Evolutionary conservation across 2,888 invertebrate species (phyloP), one percentile per base, ranked within the genome.

Genomic region (Microdon myrmicae): DNA sequence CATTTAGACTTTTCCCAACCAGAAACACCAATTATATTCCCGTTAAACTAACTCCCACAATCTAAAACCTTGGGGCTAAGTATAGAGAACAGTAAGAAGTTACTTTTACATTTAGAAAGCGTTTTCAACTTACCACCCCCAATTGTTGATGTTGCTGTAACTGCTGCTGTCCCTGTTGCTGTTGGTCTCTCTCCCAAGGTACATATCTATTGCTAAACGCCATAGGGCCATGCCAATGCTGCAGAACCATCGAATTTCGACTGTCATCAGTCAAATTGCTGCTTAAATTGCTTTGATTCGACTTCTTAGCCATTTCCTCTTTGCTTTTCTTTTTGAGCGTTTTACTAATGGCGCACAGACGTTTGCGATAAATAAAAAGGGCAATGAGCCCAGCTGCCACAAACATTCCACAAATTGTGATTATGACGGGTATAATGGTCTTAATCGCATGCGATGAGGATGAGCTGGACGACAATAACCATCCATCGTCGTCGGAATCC

Each of bases 201-300:
- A 92, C 92, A 78, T 93, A 93, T 68, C 92, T 84, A 81, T 92
- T 93, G 73, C 86, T 88, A 75, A 87, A 87, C 5, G 90, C 90
- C 68, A 88, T 85, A 7, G 90, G 90, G 9, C 90, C 89, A 64
- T 88, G 84, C 92, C 92, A 92, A 73, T 90, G 86, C 76, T 90
- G 90, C 79, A 92, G 80, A 4, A 85, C 86, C 72, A 88, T 79
- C 47, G 80, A 79, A 59, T 79, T 79, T 38, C 75, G 76, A 56
- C 79, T 78, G 61, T 79, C 78, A 61, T 79, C 77, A 34, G 74
- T 75, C 41, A 73, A 70, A 48, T 73, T 74, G 61, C 73, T 74
- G 67, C 74, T 75, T 25, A 74, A 69, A 69, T 78, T 79, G 58
- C 75, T 77, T 69, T 75, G 74, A 71, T 77, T 75, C 16, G 75